These are phyloP conservation scores for Drosophila anomelani DNA, from an alignment of 2,888 invertebrate genomes.

Conservation along the genomic window DNA sequence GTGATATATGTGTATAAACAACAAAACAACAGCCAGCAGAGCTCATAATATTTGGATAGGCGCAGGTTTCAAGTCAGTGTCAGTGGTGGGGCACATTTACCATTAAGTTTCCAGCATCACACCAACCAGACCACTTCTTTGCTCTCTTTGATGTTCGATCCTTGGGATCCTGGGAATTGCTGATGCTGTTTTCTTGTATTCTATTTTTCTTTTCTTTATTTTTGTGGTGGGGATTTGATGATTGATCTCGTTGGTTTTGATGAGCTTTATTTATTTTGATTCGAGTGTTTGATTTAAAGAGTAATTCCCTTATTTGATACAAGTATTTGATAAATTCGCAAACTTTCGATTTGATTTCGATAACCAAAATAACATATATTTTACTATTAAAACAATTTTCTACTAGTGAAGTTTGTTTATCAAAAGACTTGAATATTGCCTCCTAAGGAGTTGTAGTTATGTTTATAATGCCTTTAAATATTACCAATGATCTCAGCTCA, in stretches of 20 bases:
- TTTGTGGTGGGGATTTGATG: slow-evolving; percentile 36
- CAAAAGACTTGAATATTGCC: slow-evolving; percentile 16
- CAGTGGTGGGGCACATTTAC: slow-evolving; percentile 59
- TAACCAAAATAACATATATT: slow-evolving; percentile 26
- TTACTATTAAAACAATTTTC: slow-evolving; percentile 14
- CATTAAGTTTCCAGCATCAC: slow-evolving; percentile 58
- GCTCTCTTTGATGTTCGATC: slow-evolving; percentile 32
- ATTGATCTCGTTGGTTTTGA: slow-evolving; percentile 37
- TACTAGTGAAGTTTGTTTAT: slow-evolving; percentile 21
- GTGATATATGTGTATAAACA: slow-evolving; percentile 33
- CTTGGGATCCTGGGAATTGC: slow-evolving; percentile 20
- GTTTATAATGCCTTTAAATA: slow-evolving; percentile 4
- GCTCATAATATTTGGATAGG: slow-evolving; percentile 50
- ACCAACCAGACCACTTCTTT: slow-evolving; percentile 40
- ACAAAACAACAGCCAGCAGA: slow-evolving; percentile 66
- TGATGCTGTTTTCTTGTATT: slow-evolving; percentile 30
- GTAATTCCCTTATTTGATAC: slow-evolving; percentile 25
- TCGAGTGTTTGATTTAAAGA: slow-evolving; percentile 24
- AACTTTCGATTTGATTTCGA: slow-evolving; percentile 14
- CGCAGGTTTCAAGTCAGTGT: slow-evolving; percentile 60
- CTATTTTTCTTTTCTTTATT: not conserved
- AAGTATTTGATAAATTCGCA: slow-evolving; percentile 47
- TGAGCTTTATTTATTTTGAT: slow-evolving; percentile 33
- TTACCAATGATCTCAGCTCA: slow-evolving; percentile 36
- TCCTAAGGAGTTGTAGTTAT: slow-evolving; percentile 25